Conservation (phyloP, 2,113 vertebrate species). For the Amphiprion percula region DNA sequence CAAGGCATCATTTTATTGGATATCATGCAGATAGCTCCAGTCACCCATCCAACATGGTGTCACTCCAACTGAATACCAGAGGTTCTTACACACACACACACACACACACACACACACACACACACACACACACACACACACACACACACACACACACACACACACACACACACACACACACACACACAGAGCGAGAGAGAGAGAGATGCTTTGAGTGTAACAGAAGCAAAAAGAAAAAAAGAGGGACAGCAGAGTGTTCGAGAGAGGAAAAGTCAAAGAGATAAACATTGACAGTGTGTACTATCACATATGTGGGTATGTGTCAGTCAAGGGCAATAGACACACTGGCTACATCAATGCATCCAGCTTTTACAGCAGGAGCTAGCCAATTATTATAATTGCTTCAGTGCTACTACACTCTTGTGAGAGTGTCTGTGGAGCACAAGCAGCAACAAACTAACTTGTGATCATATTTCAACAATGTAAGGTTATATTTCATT, state of each 20-base stretch:
- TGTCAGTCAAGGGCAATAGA: constrained; percentile 61
- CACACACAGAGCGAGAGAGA: too few relatives aligned
- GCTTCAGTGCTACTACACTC: constrained; percentile 17
- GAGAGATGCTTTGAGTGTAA: too few relatives aligned
- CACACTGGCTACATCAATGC: constrained; percentile 37
- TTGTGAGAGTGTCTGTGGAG: background rate
- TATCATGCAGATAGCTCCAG: background rate
- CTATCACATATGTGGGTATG: constrained; percentile 9
- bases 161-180: too few relatives aligned
- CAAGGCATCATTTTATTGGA: too few relatives aligned
- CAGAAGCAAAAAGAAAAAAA: too few relatives aligned
- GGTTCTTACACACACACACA: background rate
- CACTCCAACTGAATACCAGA: background rate
- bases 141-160: too few relatives aligned
- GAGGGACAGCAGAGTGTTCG: too few relatives aligned
- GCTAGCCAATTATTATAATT: constrained; percentile 62
- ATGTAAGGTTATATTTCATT: background rate
- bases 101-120: too few relatives aligned
- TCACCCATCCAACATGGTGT: background rate
- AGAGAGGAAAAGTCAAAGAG: background rate
- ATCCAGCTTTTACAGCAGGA: constrained; percentile 37
- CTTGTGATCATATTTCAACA: background rate
- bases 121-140: too few relatives aligned
- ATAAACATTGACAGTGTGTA: constrained; percentile 8
- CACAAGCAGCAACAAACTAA: constrained; percentile 7